phyloP scores from a whole-genome alignment of 2,797 vertebrate species.

The Oceanodroma leucorhoa region DNA sequence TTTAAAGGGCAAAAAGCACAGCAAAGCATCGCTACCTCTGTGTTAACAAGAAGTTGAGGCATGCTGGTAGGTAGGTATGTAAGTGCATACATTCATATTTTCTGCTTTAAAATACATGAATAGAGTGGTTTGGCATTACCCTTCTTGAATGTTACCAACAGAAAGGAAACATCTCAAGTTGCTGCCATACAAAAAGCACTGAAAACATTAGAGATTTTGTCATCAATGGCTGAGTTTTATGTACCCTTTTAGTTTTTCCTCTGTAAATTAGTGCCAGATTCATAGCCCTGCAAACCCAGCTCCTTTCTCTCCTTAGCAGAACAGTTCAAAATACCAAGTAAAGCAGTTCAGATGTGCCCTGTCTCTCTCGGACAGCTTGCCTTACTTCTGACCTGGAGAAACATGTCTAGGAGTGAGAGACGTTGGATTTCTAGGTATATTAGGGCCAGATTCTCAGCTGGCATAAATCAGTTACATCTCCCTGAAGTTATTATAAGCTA shows the following conservation, averaged over 20 bases:
- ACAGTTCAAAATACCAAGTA: not conserved
- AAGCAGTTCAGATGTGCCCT: not conserved
- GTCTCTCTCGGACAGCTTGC: not conserved
- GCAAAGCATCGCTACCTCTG: not conserved
- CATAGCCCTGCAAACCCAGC: not conserved
- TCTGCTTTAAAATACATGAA: not conserved
- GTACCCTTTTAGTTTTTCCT: not conserved
- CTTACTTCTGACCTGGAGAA: not conserved
- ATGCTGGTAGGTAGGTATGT: not conserved
- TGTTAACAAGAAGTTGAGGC: not conserved
- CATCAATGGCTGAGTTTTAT: not conserved
- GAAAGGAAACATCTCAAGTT: not conserved
- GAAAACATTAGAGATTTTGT: not conserved
- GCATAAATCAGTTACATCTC: not conserved
- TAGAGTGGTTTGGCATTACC: not conserved
- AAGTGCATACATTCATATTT: not conserved
- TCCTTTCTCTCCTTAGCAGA: not conserved
- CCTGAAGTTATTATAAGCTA: not conserved
- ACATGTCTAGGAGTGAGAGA: not conserved
- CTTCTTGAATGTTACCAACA: not conserved
- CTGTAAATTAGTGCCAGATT: conserved; percentile 30
- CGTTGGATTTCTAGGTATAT: not conserved
- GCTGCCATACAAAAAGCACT: not conserved
- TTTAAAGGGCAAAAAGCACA: not conserved
- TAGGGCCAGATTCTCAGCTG: not conserved